phyloP scores from a whole-genome alignment of 1,140 invertebrate species.

The Ganaspis sp. region DNA sequence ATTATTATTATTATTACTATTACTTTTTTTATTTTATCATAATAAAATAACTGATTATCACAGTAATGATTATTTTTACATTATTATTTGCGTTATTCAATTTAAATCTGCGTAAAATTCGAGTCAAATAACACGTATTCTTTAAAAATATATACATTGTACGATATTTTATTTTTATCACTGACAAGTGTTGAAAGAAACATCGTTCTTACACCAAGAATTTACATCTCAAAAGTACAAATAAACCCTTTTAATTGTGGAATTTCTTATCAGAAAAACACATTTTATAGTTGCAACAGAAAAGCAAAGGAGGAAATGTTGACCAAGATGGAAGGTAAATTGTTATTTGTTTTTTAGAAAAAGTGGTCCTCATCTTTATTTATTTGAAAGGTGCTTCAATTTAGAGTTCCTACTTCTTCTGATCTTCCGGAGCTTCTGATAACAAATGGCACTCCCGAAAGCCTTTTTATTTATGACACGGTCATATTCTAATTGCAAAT shows the following conservation, averaged over 20 bases:
- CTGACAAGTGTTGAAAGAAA: too few species aligned
- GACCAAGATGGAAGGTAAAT: neutral
- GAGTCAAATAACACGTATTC: too few species aligned
- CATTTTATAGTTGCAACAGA: neutral
- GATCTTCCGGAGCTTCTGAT: conserved; percentile 12
- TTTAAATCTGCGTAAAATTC: too few species aligned
- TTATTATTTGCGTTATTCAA: too few species aligned
- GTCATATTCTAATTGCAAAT: neutral
- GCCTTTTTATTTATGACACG: conserved; percentile 11
- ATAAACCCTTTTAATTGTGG: neutral
- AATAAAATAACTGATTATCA: too few species aligned
- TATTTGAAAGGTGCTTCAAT: conserved; percentile 3
- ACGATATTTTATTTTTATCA: too few species aligned
- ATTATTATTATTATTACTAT: too few species aligned
- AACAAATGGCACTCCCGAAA: conserved; percentile 1
- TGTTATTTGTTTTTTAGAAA: neutral
- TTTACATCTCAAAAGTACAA: neutral
- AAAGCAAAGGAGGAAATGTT: neutral
- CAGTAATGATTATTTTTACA: too few species aligned
- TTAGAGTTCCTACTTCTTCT: neutral
- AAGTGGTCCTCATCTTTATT: neutral
- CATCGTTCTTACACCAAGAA: too few species aligned
- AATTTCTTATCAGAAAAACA: neutral
- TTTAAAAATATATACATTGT: too few species aligned
- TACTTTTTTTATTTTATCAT: too few species aligned